Base-by-base conservation (phyloP, 2,113 vertebrate genomes). In the Alectura lathami region DNA sequence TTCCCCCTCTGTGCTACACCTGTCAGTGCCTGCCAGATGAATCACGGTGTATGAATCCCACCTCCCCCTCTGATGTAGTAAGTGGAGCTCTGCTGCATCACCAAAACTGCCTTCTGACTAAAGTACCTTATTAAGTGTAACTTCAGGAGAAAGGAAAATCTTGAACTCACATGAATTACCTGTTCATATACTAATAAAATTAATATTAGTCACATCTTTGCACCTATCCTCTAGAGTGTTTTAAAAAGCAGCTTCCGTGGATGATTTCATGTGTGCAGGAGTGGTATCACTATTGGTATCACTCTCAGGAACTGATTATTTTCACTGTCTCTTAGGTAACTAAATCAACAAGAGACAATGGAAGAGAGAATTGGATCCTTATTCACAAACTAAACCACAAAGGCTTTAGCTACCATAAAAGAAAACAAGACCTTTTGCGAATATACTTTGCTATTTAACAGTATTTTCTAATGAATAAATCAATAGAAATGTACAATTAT, bases 51-150 rank as follows among this genome's bases (percentile, higher is more conserved):
- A 73, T 62, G 69, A 73, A 43, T 62, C 63, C 62, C 62, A 79
- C 53, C 57, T 84, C 73, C 62, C 22, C 45, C 83, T 91, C 84
- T 87, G 36, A 66, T 43, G 42, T 59, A 84, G 81, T 56, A 94
- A 91, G 82, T 66, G 67, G 53, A 92, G 74, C 45, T 92, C 83
- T 89, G 50, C 60, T 82, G 81, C 66, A 79, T 74, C 74, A 89
- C 50, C 38, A 53, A 40, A 69, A 57, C 66, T 82, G 81, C 43
- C 29, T 93, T 68, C 53, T 93, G 66, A 68, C 51, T 82, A 38
- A 77, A 89, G 45, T 38, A 83, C 29, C 8, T 66, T 76, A 78
- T 36, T 87, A 76, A 34, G 34, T 59, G 7, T 22, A 87, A 83
- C 53, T 69, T 73, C 29, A 34, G 51, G n/a, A 66, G 69, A 89